Conservation (phyloP, 2,113 vertebrate genomes). For the Perca fluviatilis region DNA sequence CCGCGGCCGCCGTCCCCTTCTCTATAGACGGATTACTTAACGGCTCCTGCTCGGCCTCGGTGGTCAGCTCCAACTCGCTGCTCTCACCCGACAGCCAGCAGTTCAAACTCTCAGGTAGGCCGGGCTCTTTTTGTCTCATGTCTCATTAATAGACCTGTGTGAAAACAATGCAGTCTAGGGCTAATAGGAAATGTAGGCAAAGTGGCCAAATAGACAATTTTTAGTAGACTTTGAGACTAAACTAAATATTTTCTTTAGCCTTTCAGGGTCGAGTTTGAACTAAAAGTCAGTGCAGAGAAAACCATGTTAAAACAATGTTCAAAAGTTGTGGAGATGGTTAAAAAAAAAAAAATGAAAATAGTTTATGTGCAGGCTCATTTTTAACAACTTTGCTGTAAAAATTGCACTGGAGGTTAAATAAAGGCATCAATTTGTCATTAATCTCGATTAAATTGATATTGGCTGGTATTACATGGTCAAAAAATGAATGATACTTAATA, state of each 20-base stretch:
- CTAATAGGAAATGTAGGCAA: too few species aligned
- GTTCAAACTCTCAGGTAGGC: constrained; percentile 95
- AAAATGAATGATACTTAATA: neutral
- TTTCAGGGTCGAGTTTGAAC: neutral
- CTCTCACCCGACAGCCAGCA: constrained; percentile 90
- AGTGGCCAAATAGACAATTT: neutral
- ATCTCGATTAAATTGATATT: neutral
- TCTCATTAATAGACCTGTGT: neutral
- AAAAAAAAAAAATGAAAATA: neutral
- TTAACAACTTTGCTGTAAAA: neutral
- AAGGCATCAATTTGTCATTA: neutral
- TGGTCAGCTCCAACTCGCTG: constrained; percentile 89
- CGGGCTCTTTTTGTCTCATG: neutral
- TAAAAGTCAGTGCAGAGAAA: neutral
- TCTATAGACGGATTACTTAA: constrained; percentile 98
- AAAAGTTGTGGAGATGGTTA: constrained; percentile 30
- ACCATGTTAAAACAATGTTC: neutral
- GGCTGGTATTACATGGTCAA: neutral
- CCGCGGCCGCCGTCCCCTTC: constrained; percentile 91
- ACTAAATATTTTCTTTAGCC: neutral
- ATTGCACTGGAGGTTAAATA: neutral
- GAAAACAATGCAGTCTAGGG: neutral
- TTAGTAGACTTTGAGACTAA: neutral
- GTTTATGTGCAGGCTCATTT: neutral
- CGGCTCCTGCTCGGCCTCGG: constrained; percentile 94